Base-by-base conservation (phyloP, 1,140 invertebrate species). In the Harpegnathos saltator region DNA sequence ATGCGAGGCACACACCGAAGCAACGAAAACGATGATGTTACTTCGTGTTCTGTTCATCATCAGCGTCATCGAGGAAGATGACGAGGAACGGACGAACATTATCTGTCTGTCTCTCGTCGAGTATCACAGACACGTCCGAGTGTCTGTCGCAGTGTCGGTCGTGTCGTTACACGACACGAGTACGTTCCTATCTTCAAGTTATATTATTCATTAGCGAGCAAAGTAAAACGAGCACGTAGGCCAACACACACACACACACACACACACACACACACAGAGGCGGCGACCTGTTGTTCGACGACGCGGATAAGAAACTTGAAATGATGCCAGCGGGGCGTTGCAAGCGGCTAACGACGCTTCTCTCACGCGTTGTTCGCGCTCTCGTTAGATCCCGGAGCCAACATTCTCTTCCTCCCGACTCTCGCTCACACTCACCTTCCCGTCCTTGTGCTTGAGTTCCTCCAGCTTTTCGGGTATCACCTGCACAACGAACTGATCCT, bases 401-500 rank as follows among this genome's bases (percentile, higher is more conserved):
- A 62, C 50, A 15, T n/a, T n/a, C 38, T 52, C 2, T 4, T 54
- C 54, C 78, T 15, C 61, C 1, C 24, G n/a, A 38, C 62, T 26
- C 71, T 88, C n/a, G n/a, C n/a, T n/a, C n/a, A n/a, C n/a, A n/a
- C n/a, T n/a, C 82, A 94, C 93, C 90, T 92, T 93, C 50, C 88
- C 90, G 72, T 94, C 89, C 78, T 91, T 92, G 77, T 91, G 90
- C 59, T 87, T 91, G 61, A 88, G 85, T 63, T 92, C 87, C 14
- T 90, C 88, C 22, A 84, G 73, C 29, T 92, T 92, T 48, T 93
- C 92, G 0, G 93, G 93, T 2, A 95, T 73, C 4, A 96, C 95
- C 89, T 96, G 94, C 52, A 97, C 92, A 68, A 95, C 94, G 89
- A 96, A 96, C 22, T 93, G 91, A 90, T 95, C 95, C 84, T 94